Percentiles rank a stretch among this genome's conserved stretches.
These are phyloP conservation scores for Vidua macroura DNA, from an alignment of 2,113 vertebrate species.

Conservation along the genomic window DNA sequence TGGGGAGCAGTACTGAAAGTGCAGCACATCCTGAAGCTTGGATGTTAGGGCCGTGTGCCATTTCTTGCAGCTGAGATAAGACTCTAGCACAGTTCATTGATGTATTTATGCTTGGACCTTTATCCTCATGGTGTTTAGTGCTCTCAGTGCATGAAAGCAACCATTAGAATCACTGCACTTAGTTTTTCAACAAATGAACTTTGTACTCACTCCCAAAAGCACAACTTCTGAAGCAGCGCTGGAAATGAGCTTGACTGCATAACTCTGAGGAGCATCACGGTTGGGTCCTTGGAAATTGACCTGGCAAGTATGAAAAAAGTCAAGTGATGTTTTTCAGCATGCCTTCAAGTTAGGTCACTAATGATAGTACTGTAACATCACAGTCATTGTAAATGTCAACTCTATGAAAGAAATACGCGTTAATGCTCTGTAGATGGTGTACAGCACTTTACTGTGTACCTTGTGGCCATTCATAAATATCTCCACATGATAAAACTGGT, in stretches of 20 bases:
- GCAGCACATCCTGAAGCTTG: neutral
- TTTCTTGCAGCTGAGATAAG: neutral
- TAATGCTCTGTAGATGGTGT: neutral
- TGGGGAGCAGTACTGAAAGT: neutral
- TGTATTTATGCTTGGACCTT: neutral
- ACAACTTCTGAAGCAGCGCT: neutral
- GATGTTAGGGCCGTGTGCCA: neutral
- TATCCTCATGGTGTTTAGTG: neutral
- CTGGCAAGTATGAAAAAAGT: neutral
- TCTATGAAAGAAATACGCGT: neutral
- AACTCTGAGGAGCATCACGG: neutral
- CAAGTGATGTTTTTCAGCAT: neutral
- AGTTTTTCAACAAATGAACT: neutral
- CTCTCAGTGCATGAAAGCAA: neutral
- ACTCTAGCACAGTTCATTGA: neutral
- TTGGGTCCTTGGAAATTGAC: neutral
- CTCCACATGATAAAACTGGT: neutral
- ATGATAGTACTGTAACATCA: neutral
- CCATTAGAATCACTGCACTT: neutral
- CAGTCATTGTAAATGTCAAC: neutral
- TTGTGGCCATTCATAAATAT: neutral
- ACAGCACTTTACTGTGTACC: rapidly evolving
- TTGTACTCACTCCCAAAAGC: neutral
- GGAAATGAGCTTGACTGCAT: neutral
- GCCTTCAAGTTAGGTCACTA: neutral